A percentile compares a stretch with the other conserved stretches of the same genome.
Conservation (phyloP, 2,113 vertebrate genomes). For the Dromaius novaehollandiae region DNA sequence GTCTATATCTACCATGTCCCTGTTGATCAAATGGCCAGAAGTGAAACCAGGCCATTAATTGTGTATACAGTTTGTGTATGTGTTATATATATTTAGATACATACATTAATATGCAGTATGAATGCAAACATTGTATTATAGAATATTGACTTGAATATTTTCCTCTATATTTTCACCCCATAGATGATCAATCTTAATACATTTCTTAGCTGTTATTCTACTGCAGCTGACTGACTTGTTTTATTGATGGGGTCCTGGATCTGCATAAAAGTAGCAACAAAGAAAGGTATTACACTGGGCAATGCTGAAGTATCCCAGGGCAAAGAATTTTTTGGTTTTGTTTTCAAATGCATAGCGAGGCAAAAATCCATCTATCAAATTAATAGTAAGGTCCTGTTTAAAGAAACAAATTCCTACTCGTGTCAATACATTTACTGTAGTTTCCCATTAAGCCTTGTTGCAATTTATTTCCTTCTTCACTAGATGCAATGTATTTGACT, state of each 20-base stretch:
- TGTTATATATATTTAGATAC: background rate
- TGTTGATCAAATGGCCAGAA: background rate
- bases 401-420: constrained; percentile 43
- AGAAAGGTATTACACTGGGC: background rate
- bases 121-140: background rate
- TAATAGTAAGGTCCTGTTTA: constrained; percentile 20
- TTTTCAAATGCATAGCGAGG: constrained; percentile 31
- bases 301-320: background rate
- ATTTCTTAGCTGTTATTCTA: background rate
- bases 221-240: background rate
- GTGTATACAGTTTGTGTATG: background rate
- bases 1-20: background rate
- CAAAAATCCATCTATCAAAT: constrained; percentile 38
- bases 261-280: background rate
- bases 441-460: constrained; percentile 40
- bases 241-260: background rate
- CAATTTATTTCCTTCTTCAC: constrained; percentile 53
- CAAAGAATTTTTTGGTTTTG: background rate
- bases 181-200: background rate
- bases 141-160: background rate
- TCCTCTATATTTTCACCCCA: background rate
- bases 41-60: background rate
- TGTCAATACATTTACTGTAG: background rate
- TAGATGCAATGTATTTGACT: constrained; percentile 58
- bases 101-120: background rate